Percentiles rank a stretch among this genome's conserved stretches.
Conservation (phyloP, 2,113 vertebrate genomes). For the Pteronura brasiliensis region DNA sequence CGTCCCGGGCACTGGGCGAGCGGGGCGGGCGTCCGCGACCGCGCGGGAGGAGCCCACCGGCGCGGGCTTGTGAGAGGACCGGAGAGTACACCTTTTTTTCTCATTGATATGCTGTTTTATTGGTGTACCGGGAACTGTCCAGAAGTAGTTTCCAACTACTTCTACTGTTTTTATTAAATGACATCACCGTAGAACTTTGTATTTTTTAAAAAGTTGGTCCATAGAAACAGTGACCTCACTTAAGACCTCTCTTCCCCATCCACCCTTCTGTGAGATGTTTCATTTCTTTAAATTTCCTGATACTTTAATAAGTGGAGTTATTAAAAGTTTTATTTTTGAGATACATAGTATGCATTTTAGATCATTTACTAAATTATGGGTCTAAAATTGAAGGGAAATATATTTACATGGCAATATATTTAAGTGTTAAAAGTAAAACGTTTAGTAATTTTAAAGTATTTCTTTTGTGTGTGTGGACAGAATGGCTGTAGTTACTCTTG, state of each 20-base stretch:
- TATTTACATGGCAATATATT: neutral
- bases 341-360: neutral
- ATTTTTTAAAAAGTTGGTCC: neutral
- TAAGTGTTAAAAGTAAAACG: neutral
- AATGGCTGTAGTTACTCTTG: neutral
- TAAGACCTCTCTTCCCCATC: neutral
- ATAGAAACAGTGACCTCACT: neutral
- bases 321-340: conserved; percentile 17
- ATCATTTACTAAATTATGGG: conserved; percentile 31
- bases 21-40: too few species aligned
- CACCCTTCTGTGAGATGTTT: neutral
- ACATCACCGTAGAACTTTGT: neutral
- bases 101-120: neutral
- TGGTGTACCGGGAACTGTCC: neutral
- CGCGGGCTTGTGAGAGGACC: neutral
- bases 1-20: too few species aligned
- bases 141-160: neutral
- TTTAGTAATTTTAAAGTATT: neutral
- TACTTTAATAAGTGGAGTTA: neutral
- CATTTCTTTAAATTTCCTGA: neutral
- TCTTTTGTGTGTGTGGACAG: neutral
- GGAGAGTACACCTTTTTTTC: neutral
- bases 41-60: neutral
- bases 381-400: neutral
- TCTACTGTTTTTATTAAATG: neutral